These are phyloP conservation scores for Arbacia lixula DNA, from an alignment of 53 echinoderm and acorn worm genomes.

Conservation along the genomic window DNA sequence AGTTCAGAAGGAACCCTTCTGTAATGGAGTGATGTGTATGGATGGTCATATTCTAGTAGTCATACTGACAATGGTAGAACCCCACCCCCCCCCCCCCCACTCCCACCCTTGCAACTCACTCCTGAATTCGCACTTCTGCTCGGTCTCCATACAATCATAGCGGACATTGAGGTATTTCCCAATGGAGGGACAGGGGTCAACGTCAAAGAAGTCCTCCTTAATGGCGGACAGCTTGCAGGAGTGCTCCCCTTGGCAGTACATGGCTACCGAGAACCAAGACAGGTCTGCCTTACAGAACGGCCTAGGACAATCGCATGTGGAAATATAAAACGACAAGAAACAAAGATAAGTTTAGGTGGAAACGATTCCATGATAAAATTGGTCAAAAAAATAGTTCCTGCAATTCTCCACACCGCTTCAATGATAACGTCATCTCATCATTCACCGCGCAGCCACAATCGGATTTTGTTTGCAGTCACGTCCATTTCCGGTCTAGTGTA, in stretches of 20 bases:
- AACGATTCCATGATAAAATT: neutral
- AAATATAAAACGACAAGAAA: neutral
- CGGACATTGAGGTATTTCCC: slow-evolving; percentile 61
- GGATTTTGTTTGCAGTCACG: no score
- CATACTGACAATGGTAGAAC: no score
- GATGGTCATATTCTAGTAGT: no score
- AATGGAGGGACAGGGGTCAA: slow-evolving; percentile 56
- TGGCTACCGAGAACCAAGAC: slow-evolving; percentile 49
- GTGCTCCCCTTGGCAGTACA: slow-evolving; percentile 60
- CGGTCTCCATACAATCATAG: slow-evolving; percentile 53
- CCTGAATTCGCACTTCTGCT: slow-evolving; percentile 65
- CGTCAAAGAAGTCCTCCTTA: slow-evolving; percentile 1
- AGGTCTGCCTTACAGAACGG: slow-evolving; percentile 56
- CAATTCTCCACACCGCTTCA: no score
- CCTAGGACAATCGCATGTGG: no score
- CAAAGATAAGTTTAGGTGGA: neutral
- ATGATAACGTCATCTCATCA: no score
- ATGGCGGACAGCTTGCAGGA: slow-evolving; percentile 41
- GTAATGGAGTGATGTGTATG: no score
- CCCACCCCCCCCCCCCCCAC: no score
- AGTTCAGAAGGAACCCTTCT: no score
- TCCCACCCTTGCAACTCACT: slow-evolving; percentile 43
- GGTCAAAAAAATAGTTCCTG: neutral
- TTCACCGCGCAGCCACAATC: no score
- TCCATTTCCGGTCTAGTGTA: no score